These are phyloP conservation scores for Xestia ashworthii DNA, from an alignment of 2,888 invertebrate species.

Conservation along the genomic window DNA sequence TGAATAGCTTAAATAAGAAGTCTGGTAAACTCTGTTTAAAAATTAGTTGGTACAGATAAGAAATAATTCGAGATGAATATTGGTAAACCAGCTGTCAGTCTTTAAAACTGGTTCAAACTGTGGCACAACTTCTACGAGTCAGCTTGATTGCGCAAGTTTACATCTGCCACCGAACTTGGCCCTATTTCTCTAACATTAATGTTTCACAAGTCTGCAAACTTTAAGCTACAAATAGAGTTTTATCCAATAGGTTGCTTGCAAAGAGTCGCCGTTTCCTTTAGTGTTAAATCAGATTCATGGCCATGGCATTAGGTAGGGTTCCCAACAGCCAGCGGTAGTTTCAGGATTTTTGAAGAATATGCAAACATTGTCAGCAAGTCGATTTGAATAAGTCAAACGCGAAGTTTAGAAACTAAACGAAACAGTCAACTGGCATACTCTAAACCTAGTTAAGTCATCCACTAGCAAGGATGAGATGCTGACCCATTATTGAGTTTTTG, in stretches of 20 bases:
- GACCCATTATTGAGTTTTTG: background rate
- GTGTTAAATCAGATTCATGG: background rate
- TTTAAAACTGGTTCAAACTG: slow-evolving; percentile 2
- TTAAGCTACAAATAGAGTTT: background rate
- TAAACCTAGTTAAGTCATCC: background rate
- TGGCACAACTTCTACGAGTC: background rate
- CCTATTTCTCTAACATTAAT: slow-evolving; percentile 4
- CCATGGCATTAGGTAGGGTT: background rate
- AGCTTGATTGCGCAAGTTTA: slow-evolving; percentile 15
- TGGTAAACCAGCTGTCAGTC: background rate
- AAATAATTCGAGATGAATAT: background rate
- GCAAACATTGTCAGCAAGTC: background rate
- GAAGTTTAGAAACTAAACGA: background rate
- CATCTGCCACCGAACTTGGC: background rate
- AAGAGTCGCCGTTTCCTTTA: background rate
- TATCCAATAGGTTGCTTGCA: background rate
- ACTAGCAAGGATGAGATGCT: background rate
- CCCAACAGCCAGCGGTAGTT: background rate
- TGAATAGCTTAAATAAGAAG: slow-evolving; percentile 27
- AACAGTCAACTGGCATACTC: background rate
- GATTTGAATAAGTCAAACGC: background rate
- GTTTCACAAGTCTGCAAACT: background rate
- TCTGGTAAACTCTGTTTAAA: background rate
- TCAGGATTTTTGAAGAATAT: no score
- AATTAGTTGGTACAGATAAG: background rate